Evolutionary conservation across 2,113 vertebrate species (phyloP).

Genomic region (Mesocricetus auratus): DNA sequence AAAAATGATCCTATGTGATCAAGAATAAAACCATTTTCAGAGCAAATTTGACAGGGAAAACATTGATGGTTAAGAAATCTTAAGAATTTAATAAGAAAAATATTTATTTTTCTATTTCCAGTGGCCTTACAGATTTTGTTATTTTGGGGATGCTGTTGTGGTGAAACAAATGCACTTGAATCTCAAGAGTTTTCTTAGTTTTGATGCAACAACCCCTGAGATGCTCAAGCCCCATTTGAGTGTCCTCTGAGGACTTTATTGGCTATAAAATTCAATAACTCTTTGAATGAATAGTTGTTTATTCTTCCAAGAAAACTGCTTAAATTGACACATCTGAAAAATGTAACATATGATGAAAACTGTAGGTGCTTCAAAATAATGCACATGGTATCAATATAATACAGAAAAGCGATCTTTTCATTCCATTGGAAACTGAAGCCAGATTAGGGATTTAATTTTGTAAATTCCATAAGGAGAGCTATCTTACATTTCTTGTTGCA

Average conservation of each 20-base stretch:
- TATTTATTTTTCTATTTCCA: background rate
- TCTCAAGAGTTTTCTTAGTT: background rate
- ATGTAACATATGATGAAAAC: background rate
- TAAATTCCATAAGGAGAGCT: background rate
- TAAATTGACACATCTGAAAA: slow-evolving; percentile 5
- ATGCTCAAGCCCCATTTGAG: background rate
- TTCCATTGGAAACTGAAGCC: background rate
- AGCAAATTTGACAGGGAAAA: background rate
- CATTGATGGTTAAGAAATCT: background rate
- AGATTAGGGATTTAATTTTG: background rate
- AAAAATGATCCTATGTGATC: background rate
- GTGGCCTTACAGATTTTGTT: background rate
- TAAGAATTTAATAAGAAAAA: background rate
- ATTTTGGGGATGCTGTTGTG: background rate
- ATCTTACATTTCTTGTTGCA: background rate
- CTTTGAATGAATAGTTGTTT: background rate
- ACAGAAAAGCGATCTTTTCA: background rate
- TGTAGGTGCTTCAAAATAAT: background rate
- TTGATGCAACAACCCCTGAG: background rate
- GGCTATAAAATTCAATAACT: background rate
- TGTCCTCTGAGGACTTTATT: background rate
- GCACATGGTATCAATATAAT: background rate
- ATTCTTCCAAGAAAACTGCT: slow-evolving; percentile 24
- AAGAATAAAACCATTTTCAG: background rate
- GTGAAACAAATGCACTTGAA: background rate